Percentiles rank a stretch among this genome's conserved stretches.
These are phyloP conservation scores for Heliconius charithonia DNA, from an alignment of 2,888 invertebrate genomes.

Conservation along the genomic window DNA sequence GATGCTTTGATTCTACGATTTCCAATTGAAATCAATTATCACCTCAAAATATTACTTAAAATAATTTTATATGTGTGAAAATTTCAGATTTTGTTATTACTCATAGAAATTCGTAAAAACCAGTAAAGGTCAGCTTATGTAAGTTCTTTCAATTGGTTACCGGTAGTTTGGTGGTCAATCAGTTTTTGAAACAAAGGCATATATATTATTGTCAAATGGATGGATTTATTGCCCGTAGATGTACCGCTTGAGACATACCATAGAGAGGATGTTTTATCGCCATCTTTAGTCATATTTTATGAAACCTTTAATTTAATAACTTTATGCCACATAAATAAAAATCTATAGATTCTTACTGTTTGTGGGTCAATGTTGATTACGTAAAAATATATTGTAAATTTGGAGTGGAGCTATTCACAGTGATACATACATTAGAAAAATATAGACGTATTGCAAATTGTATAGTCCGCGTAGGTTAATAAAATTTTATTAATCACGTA, in stretches of 20 bases:
- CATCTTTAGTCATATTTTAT: slow-evolving; percentile 28
- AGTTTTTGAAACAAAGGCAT: slow-evolving; percentile 29
- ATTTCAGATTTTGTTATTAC: slow-evolving; percentile 21
- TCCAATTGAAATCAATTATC: background rate
- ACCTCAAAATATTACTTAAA: background rate
- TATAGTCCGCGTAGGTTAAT: slow-evolving; percentile 39
- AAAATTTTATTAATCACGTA: slow-evolving; percentile 33
- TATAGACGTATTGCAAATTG: slow-evolving; percentile 44
- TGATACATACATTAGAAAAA: slow-evolving; percentile 40
- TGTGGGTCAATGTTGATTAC: slow-evolving; percentile 62
- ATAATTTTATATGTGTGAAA: slow-evolving; percentile 15
- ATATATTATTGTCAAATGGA: slow-evolving; percentile 30
- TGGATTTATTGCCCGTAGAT: slow-evolving; percentile 11
- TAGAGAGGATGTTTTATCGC: slow-evolving; percentile 3
- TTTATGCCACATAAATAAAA: slow-evolving; percentile 34
- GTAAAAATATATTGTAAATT: slow-evolving; percentile 51
- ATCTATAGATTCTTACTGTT: slow-evolving; percentile 40
- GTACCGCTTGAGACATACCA: slow-evolving; percentile 11
- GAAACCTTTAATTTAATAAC: slow-evolving; percentile 33
- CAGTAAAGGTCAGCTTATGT: slow-evolving; percentile 40
- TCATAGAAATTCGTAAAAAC: slow-evolving; percentile 20
- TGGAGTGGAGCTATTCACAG: slow-evolving; percentile 49
- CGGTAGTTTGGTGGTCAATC: slow-evolving; percentile 22
- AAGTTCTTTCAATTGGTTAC: slow-evolving; percentile 25
- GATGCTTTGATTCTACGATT: slow-evolving; percentile 9